A percentile compares a stretch with the other conserved stretches of the same genome.
Evolutionary conservation across 2,797 vertebrate genomes (phyloP).

Genomic region (Distichodus sexfasciatus): DNA sequence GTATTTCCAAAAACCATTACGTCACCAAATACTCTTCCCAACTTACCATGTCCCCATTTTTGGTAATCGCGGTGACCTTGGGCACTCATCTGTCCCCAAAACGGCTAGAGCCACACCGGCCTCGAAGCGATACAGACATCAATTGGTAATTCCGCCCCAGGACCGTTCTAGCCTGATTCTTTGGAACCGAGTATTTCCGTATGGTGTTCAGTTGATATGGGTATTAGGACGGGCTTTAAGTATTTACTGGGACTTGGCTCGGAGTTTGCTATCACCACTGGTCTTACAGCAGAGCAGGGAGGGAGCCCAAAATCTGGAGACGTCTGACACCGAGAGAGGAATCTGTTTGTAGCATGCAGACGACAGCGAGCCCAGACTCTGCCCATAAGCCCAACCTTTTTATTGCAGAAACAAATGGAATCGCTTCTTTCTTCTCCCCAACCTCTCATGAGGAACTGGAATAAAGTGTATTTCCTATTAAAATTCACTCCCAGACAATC

Average conservation of each 20-base stretch:
- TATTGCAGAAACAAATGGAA: slow-evolving; percentile 50
- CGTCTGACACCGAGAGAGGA: slow-evolving; percentile 1
- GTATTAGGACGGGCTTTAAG: slow-evolving; percentile 26
- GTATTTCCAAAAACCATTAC: background rate
- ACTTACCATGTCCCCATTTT: background rate
- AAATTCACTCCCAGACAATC: slow-evolving; percentile 69
- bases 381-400: slow-evolving; percentile 56
- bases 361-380: slow-evolving; percentile 31
- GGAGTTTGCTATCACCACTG: slow-evolving; percentile 9
- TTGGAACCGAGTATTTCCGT: slow-evolving; percentile 3
- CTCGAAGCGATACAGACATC: background rate
- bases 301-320: background rate
- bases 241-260: slow-evolving; percentile 22
- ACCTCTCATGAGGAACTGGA: slow-evolving; percentile 56
- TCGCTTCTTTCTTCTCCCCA: slow-evolving; percentile 38
- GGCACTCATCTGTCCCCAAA: background rate
- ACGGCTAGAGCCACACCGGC: background rate
- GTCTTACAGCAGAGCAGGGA: slow-evolving; percentile 1
- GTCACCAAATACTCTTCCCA: background rate
- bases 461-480: slow-evolving; percentile 69
- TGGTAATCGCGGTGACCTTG: background rate
- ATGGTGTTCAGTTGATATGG: slow-evolving; percentile 12
- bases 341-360: slow-evolving; percentile 1
- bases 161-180: background rate
- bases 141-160: background rate